Conservation (phyloP, 2,113 vertebrate species). For the Leuciscus idus region DNA sequence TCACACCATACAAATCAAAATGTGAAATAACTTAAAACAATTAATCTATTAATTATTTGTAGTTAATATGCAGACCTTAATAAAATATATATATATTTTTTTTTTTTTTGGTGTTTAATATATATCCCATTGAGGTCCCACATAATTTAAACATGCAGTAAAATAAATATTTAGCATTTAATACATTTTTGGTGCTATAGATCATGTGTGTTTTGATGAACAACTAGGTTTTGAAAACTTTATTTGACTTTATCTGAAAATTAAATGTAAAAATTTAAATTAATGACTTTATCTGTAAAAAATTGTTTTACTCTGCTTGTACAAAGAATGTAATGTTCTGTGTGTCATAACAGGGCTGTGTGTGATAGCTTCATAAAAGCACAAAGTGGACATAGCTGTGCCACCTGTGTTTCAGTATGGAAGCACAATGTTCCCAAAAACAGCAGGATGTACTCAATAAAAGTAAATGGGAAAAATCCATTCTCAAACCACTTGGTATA, state of each 20-base stretch:
- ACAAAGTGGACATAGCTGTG: neutral
- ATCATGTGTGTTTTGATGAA: neutral
- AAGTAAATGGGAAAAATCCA: neutral
- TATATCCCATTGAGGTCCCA: neutral
- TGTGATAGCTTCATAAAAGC: neutral
- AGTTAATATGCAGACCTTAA: neutral
- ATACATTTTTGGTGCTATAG: neutral
- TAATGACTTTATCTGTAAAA: neutral
- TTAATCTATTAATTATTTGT: neutral
- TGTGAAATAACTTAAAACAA: no score
- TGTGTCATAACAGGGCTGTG: neutral
- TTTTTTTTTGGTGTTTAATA: neutral
- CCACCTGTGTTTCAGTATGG: neutral
- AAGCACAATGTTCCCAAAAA: slow-evolving; percentile 3
- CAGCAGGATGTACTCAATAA: neutral
- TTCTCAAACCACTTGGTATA: neutral
- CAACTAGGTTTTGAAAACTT: neutral
- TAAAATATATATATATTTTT: neutral
- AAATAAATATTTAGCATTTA: neutral
- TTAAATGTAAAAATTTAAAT: no score
- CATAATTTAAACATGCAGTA: neutral
- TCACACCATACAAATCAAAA: no score
- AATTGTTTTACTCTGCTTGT: neutral
- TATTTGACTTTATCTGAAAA: neutral
- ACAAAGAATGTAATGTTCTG: neutral